Base-by-base conservation (phyloP, 1,140 invertebrate genomes). In the Drosophila punjabiensis region DNA sequence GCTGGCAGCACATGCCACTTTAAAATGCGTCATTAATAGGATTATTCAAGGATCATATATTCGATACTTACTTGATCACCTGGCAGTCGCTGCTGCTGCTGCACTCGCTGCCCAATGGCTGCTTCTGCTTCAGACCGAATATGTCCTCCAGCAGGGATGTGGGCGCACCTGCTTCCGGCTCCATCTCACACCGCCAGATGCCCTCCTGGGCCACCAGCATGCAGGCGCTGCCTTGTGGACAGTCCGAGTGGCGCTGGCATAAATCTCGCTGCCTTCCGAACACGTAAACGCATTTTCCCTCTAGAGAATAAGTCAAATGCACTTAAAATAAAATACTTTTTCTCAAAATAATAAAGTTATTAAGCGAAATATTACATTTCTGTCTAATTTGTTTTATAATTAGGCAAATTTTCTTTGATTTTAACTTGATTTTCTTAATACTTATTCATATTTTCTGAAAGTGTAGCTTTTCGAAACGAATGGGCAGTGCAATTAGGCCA, bases 81-180 rank as follows among this genome's bases (percentile, higher is more conserved):
- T 98, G 97, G 81, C 97, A 98, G 76, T 98, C 97, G 69, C 95
- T 96, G 63, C 97, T 98, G 92, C 96, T 96, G 61, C 94, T 94
- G 93, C 97, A 98, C 63, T 97, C 96, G 90, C 98, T 97, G 88
- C 96, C 97, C 93, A 98, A 97, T 78, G 97, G 96, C 92, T 97
- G 97, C 76, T 71, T 82, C 28, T 53, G 56, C 47, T 53, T 66
- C 53, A 89, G 7, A 5, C 61, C 69, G 11, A 88, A 79, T 30
- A 89, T 77, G 18, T 89, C 81, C 64, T 68, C 68, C 32, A 74
- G 50, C n/a, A 85, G 48, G 14, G 74, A 48, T 0, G 85, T 47
- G 10, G 62, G 14, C 0, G 45, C 52, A 2, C 71, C 62, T 0
- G 74, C 55, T 5, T 58, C 53, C 32, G 64, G 24, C 2, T 80